Percentiles rank a stretch among this genome's conserved stretches.
Evolutionary conservation across 2,113 vertebrate genomes (phyloP).

Genomic region (Zosterops japonicus): DNA sequence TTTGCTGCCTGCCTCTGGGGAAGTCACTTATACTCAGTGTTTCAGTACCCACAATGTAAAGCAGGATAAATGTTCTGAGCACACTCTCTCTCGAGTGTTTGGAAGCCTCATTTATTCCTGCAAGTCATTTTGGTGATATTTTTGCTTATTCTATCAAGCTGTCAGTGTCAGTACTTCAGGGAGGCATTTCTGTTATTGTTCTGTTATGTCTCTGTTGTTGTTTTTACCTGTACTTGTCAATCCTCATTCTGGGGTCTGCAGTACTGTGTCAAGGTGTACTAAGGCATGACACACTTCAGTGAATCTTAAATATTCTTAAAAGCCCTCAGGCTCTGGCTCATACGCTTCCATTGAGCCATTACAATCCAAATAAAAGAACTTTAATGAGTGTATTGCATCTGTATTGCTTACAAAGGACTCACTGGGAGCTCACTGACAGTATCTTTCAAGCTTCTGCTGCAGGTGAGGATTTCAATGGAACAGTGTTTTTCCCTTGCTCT

Average conservation of each 20-base stretch:
- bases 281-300: conserved; percentile 49
- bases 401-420: conserved; percentile 56
- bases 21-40: neutral
- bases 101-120: conserved; percentile 30
- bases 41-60: neutral
- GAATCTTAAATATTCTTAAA: conserved; percentile 47
- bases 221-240: conserved; percentile 14
- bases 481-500: neutral
- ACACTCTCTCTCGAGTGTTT: accelerated
- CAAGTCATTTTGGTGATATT: conserved; percentile 23
- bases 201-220: conserved; percentile 36
- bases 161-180: conserved; percentile 13
- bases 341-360: conserved; percentile 53
- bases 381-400: conserved; percentile 61
- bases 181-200: conserved; percentile 54
- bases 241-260: conserved; percentile 11
- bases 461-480: conserved; percentile 45
- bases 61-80: neutral
- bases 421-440: conserved; percentile 42
- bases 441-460: conserved; percentile 56
- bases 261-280: conserved; percentile 20
- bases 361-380: conserved; percentile 59
- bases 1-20: neutral
- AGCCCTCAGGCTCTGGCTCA: conserved; percentile 35
- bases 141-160: conserved; percentile 56